A percentile compares a stretch with the other conserved stretches of the same genome.
phyloP scores from a whole-genome alignment of 2,888 invertebrate genomes.

The Hydraecia micacea region DNA sequence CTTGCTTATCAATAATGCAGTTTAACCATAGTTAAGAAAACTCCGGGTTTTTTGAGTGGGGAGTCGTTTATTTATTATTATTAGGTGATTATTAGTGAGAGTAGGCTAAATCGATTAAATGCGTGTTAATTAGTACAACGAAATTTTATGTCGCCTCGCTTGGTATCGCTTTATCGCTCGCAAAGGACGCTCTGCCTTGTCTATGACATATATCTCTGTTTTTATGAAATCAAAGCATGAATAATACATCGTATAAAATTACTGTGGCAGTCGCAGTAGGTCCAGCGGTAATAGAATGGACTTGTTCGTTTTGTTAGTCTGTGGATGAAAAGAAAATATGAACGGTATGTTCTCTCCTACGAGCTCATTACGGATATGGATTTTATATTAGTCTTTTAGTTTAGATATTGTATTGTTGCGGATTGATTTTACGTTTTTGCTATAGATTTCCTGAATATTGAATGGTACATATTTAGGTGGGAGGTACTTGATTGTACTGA shows the following conservation, averaged over 20 bases:
- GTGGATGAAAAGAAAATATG: conserved; percentile 48
- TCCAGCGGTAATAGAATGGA: conserved; percentile 32
- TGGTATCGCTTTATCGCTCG: conserved; percentile 3
- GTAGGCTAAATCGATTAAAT: too few relatives aligned
- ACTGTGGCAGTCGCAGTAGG: conserved; percentile 25
- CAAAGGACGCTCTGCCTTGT: neutral
- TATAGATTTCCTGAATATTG: neutral
- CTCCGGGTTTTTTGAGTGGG: too few relatives aligned
- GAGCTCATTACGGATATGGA: conserved; percentile 23
- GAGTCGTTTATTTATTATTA: too few relatives aligned
- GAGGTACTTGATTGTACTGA: neutral
- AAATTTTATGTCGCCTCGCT: neutral
- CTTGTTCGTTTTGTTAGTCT: conserved; percentile 47
- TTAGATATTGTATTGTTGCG: conserved; percentile 1
- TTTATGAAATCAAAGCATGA: conserved; percentile 66
- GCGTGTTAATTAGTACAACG: too few relatives aligned
- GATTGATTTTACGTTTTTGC: neutral
- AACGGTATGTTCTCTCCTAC: neutral
- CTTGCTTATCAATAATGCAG: neutral
- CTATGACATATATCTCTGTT: conserved; percentile 60
- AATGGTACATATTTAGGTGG: neutral
- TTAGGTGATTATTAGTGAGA: too few relatives aligned
- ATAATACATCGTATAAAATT: conserved; percentile 61
- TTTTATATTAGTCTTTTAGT: conserved; percentile 21
- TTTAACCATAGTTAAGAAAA: neutral